Conservation (phyloP, 30 jellyfish, hydroid and myxozoan genomes). For the Phacellophora camtschatica region DNA sequence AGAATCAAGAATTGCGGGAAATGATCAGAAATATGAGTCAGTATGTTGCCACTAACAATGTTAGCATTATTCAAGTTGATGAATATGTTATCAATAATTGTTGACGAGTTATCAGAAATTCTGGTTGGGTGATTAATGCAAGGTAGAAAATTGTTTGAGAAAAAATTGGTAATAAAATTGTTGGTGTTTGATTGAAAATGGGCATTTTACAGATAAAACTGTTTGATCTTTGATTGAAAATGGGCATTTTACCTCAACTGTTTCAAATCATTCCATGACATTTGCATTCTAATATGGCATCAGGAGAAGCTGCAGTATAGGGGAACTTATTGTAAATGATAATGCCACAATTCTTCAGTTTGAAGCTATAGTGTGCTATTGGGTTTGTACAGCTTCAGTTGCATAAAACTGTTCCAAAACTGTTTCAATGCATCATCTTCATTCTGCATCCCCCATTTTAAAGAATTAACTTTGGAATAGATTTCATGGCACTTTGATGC, state of each 20-base stretch:
- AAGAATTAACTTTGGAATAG: neutral
- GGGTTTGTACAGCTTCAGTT: neutral
- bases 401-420: conserved; percentile 11
- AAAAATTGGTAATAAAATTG: too few relatives aligned
- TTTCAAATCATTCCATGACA: conserved; percentile 13
- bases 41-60: too few relatives aligned
- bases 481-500: neutral
- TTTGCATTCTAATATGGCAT: conserved; percentile 1
- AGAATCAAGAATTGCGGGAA: too few relatives aligned
- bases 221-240: neutral
- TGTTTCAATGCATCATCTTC: conserved; percentile 7
- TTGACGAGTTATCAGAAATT: too few relatives aligned
- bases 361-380: conserved; percentile 17
- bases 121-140: too few relatives aligned
- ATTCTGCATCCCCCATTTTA: conserved; percentile 33
- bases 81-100: too few relatives aligned
- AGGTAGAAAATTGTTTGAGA: too few relatives aligned
- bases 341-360: conserved; percentile 19
- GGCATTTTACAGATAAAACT: neutral
- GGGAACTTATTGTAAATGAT: neutral
- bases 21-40: too few relatives aligned
- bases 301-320: conserved; percentile 35
- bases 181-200: too few relatives aligned
- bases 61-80: too few relatives aligned
- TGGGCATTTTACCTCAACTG: conserved; percentile 32